Conservation (phyloP, 1,140 invertebrate species). For the Dendrolimus kikuchii region DNA sequence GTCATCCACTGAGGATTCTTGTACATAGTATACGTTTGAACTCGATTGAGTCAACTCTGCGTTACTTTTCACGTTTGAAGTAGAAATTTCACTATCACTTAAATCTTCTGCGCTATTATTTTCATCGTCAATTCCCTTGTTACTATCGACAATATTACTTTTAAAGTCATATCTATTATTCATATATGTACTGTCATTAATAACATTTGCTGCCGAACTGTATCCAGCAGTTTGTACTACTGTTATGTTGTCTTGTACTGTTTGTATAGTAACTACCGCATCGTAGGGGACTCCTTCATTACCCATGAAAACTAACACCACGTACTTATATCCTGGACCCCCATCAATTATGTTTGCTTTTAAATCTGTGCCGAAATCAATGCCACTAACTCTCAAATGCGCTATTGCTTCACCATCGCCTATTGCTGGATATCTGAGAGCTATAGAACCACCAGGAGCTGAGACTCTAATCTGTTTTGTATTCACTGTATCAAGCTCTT, state of each 20-base stretch:
- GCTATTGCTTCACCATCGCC: conserved; percentile 45
- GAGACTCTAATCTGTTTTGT: conserved; percentile 52
- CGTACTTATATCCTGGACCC: conserved; percentile 56
- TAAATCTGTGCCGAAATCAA: conserved; percentile 56
- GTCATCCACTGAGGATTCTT: conserved; percentile 10
- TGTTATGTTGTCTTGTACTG: conserved; percentile 16
- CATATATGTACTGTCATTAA: conserved; percentile 1
- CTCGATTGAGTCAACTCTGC: conserved; percentile 31
- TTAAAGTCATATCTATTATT: conserved; percentile 7
- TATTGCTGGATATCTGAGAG: conserved; percentile 49
- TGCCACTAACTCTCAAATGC: conserved; percentile 53
- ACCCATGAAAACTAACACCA: conserved; percentile 51
- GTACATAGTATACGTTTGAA: conserved; percentile 35
- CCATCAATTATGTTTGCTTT: conserved; percentile 58
- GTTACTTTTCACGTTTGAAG: conserved; percentile 18
- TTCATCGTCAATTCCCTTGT: conserved; percentile 17
- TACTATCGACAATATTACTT: conserved; percentile 9
- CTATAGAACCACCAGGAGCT: conserved; percentile 48
- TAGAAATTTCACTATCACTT: conserved; percentile 17
- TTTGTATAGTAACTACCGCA: conserved; percentile 51
- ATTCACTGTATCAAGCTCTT: conserved; percentile 48
- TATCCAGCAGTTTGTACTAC: too few species aligned
- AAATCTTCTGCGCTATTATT: conserved; percentile 40
- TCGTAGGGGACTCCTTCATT: conserved; percentile 46
- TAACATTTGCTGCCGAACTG: not conserved